Base-by-base conservation (phyloP, 1,140 invertebrate species). In the Lutraria rhynchaena region DNA sequence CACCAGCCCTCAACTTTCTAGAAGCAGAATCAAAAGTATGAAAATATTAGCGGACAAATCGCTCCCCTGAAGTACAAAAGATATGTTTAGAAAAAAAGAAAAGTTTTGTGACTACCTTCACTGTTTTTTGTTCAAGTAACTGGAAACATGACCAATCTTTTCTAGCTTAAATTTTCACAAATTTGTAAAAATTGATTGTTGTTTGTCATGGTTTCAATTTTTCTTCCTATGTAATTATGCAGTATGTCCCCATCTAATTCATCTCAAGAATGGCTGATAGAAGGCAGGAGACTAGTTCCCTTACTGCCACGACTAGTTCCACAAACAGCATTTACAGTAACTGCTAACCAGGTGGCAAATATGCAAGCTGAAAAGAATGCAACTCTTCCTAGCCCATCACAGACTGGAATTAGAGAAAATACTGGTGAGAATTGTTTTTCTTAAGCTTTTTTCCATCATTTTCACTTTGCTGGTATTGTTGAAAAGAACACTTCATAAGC, bases 211-310 rank as follows among this genome's bases (percentile, higher is more conserved):
- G 11, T 58, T 9, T 58, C 27, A n/a, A 58, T 13, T 9, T 58
- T 58, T 27, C 46, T 19, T 49, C 29, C 3, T 58, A 22, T 82
- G 65, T 29, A 67, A 49, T 61, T 55, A 92, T 94, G 57, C 89
- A 97, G 96, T 89, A 94, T 97, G 89, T 94, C 94, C 90, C 96
- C 96, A 15, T 95, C 96, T 74, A 96, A 96, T 90, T 96, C 95
- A 81, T 94, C 94, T 61, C 94, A 95, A 86, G 96, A 96, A 92
- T 98, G 97, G 97, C 94, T 95, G 75, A 94, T 96, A 81, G 97
- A 98, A 93, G 97, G 97, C 29, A 93, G 96, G 35, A 94, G 97
- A 87, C 92, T 95, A 55, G 95, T 97, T 83, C 96, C 97, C 15
- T 92, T 98, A 44, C 93, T 98, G 91, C 95, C 96, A 7, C 93